A percentile compares a stretch with the other conserved stretches of the same genome.
phyloP scores from a whole-genome alignment of 92 coral and sea anemone species.

The Pocillopora grandis region DNA sequence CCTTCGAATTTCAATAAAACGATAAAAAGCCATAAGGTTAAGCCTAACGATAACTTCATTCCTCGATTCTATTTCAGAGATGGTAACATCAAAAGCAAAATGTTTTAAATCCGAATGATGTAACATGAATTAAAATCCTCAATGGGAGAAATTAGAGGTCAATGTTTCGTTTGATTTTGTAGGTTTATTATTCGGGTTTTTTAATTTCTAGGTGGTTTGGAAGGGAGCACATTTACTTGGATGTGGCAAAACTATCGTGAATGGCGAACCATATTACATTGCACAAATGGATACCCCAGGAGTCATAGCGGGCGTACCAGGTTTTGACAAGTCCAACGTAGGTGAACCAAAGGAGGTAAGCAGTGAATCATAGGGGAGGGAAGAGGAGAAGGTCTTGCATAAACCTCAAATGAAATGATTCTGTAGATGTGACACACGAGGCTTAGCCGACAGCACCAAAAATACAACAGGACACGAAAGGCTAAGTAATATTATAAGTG shows the following conservation, averaged over 20 bases:
- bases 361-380: neutral
- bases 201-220: constrained; percentile 62
- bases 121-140: too few species aligned
- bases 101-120: too few species aligned
- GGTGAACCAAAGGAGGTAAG: constrained; percentile 63
- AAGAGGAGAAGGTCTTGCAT: neutral
- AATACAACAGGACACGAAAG: too few species aligned
- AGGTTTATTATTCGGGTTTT: neutral
- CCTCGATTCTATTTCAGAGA: too few species aligned
- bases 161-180: neutral
- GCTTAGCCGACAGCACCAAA: too few species aligned
- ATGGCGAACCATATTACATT: constrained; percentile 81
- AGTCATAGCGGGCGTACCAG: constrained; percentile 47
- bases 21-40: too few species aligned
- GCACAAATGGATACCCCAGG: constrained; percentile 84
- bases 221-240: constrained; percentile 72
- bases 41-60: too few species aligned
- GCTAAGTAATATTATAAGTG: too few species aligned
- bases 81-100: too few species aligned
- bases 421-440: neutral
- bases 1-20: too few species aligned
- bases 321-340: constrained; percentile 61
- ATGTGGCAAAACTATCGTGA: constrained; percentile 71
- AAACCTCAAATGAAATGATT: neutral
- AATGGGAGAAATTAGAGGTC: too few species aligned